Base-by-base conservation (phyloP, 2,888 invertebrate genomes). In the Nematopogon swammerdamellus region DNA sequence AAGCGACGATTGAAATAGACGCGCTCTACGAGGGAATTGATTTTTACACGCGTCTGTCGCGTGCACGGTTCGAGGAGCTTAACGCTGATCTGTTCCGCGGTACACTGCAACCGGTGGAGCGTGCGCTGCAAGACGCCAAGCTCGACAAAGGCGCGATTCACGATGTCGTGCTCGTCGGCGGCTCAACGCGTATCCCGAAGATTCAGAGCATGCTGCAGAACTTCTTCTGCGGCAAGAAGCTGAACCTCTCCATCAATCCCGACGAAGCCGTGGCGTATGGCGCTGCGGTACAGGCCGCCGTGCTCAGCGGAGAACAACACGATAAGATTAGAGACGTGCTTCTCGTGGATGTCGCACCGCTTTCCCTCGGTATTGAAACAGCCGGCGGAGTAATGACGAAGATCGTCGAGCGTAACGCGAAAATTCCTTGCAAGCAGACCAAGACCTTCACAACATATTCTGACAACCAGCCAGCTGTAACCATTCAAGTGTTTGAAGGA, bases 241-340 rank as follows among this genome's bases (percentile, higher is more conserved):
- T 91, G 5, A 89, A 89, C 62, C 70, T 88, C 20, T 87, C 87
- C 3, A 89, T 91, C 59, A 90, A 91, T 62, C 90, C 91, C 0
- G 90, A 91, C 59, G 90, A 91, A 64, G 91, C 90, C 0, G 90
- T 91, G 0, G 91, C 91, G 0, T 90, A 88, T 59, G 89, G 89
- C 14, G 89, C 89, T 0, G 88, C 89, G 2, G 83, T 89, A 1
- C 88, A 89, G 61, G 88, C 88, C 0, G 88, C 88, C 11, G 86
- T 89, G 53, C 67, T 91, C 42, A 84, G 83, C 56, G 87, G 87
- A 0, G 86, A 91, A 85, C 85, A 86, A 36, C 89, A 91, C 63
- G 82, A 84, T 47, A 84, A 82, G 70, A 89, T 92, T 54, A 88
- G 90, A 65, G 92, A 87, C 58, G 75, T 80, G 64, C 56, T 76